Conservation (phyloP, 2,113 vertebrate genomes). For the Myocastor coypus region DNA sequence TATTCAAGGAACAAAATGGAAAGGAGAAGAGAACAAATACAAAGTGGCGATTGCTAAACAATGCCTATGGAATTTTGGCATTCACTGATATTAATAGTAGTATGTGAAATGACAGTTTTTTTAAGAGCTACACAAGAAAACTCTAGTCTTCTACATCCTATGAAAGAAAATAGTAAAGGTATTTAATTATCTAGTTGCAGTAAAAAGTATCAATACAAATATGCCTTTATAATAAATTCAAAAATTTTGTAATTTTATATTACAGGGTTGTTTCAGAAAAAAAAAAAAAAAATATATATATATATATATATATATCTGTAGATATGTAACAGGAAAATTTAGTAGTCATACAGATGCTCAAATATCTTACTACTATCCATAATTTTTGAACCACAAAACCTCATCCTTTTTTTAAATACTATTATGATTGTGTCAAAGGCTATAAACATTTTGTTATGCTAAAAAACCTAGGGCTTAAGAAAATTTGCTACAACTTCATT, state of each 20-base stretch:
- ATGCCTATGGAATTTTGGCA: not conserved
- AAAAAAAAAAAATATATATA: no score
- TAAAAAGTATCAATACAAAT: not conserved
- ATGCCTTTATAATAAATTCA: not conserved
- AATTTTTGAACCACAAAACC: not conserved
- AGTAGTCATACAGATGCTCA: not conserved
- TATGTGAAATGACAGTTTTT: not conserved
- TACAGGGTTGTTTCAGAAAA: not conserved
- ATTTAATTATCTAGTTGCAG: not conserved
- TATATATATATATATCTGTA: not conserved
- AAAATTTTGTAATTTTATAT: not conserved
- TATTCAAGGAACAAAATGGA: not conserved
- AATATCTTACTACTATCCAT: not conserved
- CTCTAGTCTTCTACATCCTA: not conserved
- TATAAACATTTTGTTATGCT: not conserved
- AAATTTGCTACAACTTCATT: not conserved
- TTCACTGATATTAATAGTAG: not conserved
- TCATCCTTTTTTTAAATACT: not conserved
- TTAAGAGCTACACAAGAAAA: not conserved
- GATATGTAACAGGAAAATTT: not conserved
- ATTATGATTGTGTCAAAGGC: not conserved
- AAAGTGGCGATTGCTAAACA: not conserved
- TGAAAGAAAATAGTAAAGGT: not conserved
- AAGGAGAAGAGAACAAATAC: not conserved
- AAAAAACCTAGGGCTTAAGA: slow-evolving; percentile 18